Conservation (phyloP, 2,888 invertebrate genomes). For the Mactromeris polynyma region DNA sequence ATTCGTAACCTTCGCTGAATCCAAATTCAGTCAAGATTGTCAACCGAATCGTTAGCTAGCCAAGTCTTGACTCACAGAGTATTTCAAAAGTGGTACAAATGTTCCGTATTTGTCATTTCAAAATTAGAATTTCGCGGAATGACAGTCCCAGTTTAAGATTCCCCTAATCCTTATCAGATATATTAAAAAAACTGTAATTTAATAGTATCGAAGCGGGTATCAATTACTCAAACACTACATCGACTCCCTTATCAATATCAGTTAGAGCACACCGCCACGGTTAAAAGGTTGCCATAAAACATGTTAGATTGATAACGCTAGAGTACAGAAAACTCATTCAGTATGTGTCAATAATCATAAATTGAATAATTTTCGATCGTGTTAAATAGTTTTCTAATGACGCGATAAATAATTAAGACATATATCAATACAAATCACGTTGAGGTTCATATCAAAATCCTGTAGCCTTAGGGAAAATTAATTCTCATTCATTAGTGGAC, state of each 20-base stretch:
- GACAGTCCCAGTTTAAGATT: background rate
- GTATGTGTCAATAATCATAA: background rate
- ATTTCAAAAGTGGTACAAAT: background rate
- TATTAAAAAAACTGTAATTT: background rate
- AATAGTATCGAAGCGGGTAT: background rate
- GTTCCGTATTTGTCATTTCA: background rate
- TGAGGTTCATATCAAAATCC: too few species aligned
- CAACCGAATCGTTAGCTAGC: background rate
- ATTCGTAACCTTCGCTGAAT: background rate
- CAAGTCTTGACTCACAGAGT: background rate
- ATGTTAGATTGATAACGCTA: background rate
- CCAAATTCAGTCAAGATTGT: background rate
- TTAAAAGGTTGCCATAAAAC: background rate
- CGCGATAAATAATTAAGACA: background rate
- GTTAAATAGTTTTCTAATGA: conserved; percentile 8
- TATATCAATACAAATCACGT: background rate
- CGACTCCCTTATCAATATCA: background rate
- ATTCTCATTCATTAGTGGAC: too few species aligned
- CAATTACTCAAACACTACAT: background rate
- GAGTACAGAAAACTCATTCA: background rate
- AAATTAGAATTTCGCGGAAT: background rate
- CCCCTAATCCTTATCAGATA: background rate
- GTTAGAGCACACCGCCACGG: background rate
- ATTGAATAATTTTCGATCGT: background rate
- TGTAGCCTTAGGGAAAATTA: too few species aligned